Percentiles rank a stretch among this genome's conserved stretches.
phyloP scores from a whole-genome alignment of 2,888 invertebrate species.

The Hedya salicella region DNA sequence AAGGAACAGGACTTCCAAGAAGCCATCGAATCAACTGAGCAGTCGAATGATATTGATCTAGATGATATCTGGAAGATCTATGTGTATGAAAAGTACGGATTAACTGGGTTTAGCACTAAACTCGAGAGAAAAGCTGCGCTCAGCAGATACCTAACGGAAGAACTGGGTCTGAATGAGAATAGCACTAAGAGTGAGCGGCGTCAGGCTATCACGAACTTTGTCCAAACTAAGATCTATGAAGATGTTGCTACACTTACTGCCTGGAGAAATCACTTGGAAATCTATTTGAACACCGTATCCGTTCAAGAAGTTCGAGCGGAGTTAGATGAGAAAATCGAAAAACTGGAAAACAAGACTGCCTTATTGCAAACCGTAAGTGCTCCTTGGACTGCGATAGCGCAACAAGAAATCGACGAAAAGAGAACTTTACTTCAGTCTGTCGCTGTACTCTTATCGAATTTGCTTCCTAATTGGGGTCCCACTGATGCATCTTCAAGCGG shows the following conservation, averaged over 20 bases:
- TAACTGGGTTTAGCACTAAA: slow-evolving; percentile 61
- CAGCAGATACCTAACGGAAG: slow-evolving; percentile 66
- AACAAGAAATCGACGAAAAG: slow-evolving; percentile 65
- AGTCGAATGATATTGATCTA: slow-evolving; percentile 62
- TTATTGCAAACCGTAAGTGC: slow-evolving; percentile 63
- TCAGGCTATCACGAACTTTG: slow-evolving; percentile 66
- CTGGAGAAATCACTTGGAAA: slow-evolving; percentile 63
- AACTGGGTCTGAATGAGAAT: slow-evolving; percentile 65
- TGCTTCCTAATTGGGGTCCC: slow-evolving; percentile 68
- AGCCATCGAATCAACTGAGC: slow-evolving; percentile 56
- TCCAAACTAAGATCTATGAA: slow-evolving; percentile 64
- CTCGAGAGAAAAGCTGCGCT: slow-evolving; percentile 67
- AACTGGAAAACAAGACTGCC: slow-evolving; percentile 69
- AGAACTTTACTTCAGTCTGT: slow-evolving; percentile 66
- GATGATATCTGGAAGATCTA: slow-evolving; percentile 74
- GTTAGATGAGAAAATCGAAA: slow-evolving; percentile 67
- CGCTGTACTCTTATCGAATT: slow-evolving; percentile 63
- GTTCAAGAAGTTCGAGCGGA: slow-evolving; percentile 64
- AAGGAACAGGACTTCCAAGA: slow-evolving; percentile 45
- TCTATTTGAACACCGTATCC: slow-evolving; percentile 64
- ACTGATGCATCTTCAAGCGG: slow-evolving; percentile 14
- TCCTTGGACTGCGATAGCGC: slow-evolving; percentile 63
- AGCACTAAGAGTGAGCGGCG: slow-evolving; percentile 72
- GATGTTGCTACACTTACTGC: slow-evolving; percentile 56
- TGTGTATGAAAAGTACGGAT: slow-evolving; percentile 69